phyloP scores from a whole-genome alignment of 2,888 invertebrate species.

The Trichogramma evanescens region DNA sequence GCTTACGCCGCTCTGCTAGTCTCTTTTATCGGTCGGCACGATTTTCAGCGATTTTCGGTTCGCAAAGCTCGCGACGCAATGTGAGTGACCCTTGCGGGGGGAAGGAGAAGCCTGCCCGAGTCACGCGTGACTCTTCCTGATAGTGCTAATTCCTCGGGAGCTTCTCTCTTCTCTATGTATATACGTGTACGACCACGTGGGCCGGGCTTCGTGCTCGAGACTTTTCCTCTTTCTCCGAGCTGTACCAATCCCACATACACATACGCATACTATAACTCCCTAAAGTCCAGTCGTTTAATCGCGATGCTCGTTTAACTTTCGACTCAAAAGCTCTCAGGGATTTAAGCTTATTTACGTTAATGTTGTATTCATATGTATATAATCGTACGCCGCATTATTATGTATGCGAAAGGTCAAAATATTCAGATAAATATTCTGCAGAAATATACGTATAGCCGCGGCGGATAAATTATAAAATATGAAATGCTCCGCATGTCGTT shows the following conservation, averaged over 20 bases:
- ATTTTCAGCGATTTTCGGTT: conserved; percentile 18
- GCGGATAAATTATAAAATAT: background rate
- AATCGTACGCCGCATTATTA: background rate
- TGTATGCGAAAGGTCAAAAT: background rate
- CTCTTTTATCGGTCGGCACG: conserved; percentile 4
- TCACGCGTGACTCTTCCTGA: conserved; percentile 19
- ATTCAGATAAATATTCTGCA: background rate
- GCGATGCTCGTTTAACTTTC: conserved; percentile 17
- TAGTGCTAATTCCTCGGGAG: conserved; percentile 18
- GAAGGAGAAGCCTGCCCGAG: background rate
- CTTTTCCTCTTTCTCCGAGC: conserved; percentile 8
- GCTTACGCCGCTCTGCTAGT: background rate
- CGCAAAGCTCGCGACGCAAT: conserved; percentile 6
- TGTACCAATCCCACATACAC: background rate
- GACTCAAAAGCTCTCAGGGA: background rate
- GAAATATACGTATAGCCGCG: too few species aligned
- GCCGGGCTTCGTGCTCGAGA: conserved; percentile 2
- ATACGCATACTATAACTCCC: background rate
- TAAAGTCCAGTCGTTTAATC: conserved; percentile 6
- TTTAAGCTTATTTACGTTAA: conserved; percentile 9
- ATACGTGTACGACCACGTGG: background rate
- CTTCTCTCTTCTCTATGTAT: background rate
- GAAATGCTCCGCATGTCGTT: conserved; percentile 3
- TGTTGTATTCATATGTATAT: background rate
- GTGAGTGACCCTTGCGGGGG: too few species aligned